Percentiles rank a stretch among this genome's conserved stretches.
Evolutionary conservation across 2,888 invertebrate species (phyloP).

Genomic region (Drosophila subsilvestris): DNA sequence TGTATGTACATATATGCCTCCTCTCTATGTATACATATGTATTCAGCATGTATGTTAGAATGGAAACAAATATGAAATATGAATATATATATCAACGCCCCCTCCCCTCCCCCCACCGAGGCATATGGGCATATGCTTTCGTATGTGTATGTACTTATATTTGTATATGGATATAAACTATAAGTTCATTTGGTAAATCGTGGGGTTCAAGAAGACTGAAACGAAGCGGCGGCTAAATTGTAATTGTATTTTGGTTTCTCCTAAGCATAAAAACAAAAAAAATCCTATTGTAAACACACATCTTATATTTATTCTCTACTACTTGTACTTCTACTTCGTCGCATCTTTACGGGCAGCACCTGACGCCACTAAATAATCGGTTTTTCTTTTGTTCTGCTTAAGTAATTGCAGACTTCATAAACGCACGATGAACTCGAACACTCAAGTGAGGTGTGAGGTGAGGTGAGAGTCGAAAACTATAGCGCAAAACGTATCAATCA

Average conservation of each 20-base stretch:
- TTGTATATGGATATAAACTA: conserved; percentile 3
- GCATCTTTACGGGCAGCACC: conserved; percentile 76
- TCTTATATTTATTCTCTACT: conserved; percentile 55
- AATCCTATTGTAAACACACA: conserved; percentile 50
- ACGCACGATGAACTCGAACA: conserved; percentile 82
- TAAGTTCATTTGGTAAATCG: conserved; percentile 48
- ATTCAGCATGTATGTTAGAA: conserved; percentile 29
- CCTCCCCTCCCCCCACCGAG: background rate
- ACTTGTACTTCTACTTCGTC: conserved; percentile 69
- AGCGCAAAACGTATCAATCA: conserved; percentile 43
- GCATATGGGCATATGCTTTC: background rate
- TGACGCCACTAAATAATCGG: conserved; percentile 83
- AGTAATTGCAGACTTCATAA: conserved; percentile 84
- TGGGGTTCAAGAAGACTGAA: conserved; percentile 7
- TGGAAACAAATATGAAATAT: conserved; percentile 15
- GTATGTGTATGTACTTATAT: conserved; percentile 1
- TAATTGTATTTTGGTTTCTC: conserved; percentile 32
- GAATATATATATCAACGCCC: conserved; percentile 2
- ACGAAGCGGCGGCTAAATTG: conserved; percentile 18
- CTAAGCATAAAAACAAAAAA: conserved; percentile 20
- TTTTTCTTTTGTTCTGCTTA: conserved; percentile 84
- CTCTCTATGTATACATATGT: conserved; percentile 37
- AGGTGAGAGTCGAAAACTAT: conserved; percentile 80
- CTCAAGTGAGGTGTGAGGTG: conserved; percentile 69
- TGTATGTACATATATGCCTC: conserved; percentile 40